Conservation (phyloP, 1,140 invertebrate species). For the Periplaneta americana region DNA sequence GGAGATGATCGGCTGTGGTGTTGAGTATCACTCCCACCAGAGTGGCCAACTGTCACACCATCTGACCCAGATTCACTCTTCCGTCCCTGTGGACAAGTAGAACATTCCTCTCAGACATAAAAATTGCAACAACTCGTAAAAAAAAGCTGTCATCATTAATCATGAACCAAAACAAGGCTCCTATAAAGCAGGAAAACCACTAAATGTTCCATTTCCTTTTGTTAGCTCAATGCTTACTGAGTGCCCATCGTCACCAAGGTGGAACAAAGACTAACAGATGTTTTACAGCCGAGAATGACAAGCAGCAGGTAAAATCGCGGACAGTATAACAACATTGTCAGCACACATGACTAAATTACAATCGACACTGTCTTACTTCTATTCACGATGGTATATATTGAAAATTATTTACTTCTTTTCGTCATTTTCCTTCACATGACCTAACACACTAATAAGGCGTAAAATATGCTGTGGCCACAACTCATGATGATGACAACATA, state of each 20-base stretch:
- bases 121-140: background rate
- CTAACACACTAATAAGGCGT: background rate
- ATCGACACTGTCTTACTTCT: background rate
- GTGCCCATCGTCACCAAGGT: background rate
- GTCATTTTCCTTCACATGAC: background rate
- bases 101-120: background rate
- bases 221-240: background rate
- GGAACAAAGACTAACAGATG: background rate
- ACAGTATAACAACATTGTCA: no score
- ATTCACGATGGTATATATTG: no score
- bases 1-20: background rate
- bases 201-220: background rate
- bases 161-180: background rate
- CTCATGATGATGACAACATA: background rate
- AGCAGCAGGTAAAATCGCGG: no score
- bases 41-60: constrained; percentile 28
- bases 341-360: background rate
- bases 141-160: background rate
- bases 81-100: constrained; percentile 33
- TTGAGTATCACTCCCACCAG: constrained; percentile 29
- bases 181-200: background rate
- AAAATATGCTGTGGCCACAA: background rate
- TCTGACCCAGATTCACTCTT: constrained; percentile 57
- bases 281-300: background rate
- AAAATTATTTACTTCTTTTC: background rate